Conservation (phyloP, 2,797 vertebrate genomes). For the Dendrocincla fuliginosa region DNA sequence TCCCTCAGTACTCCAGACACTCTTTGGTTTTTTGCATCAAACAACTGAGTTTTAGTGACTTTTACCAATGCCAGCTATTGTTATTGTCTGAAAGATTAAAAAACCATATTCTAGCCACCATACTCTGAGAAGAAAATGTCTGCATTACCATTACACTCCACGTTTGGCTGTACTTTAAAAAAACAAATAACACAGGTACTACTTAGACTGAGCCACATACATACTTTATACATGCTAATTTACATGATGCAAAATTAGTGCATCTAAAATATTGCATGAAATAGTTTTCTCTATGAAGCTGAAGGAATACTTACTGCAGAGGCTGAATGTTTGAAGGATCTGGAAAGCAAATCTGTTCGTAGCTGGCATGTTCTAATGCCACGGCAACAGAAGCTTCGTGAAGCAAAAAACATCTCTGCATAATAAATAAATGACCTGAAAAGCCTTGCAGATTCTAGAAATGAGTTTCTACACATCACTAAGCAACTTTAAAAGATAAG, state of each 20-base stretch:
- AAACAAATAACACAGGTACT: background rate
- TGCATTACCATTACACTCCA: background rate
- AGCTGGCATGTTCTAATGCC: conserved; percentile 54
- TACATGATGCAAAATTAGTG: background rate
- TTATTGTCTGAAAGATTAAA: background rate
- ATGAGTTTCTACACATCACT: background rate
- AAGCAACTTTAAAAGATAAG: background rate
- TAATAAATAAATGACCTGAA: conserved; percentile 53
- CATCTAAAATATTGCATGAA: background rate
- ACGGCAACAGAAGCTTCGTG: conserved; percentile 60
- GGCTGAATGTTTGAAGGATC: conserved; percentile 66
- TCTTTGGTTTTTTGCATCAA: background rate
- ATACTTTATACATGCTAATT: background rate
- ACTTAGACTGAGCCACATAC: background rate
- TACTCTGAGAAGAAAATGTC: background rate
- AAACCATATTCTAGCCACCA: background rate
- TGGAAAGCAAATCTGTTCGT: conserved; percentile 65
- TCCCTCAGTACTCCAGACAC: background rate
- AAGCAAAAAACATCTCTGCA: conserved; percentile 82
- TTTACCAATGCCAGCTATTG: background rate
- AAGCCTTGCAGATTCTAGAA: background rate
- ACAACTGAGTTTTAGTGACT: background rate
- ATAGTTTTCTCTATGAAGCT: background rate
- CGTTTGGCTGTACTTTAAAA: background rate
- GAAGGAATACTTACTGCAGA: conserved; percentile 80